Base-by-base conservation (phyloP, 1,140 invertebrate genomes). In the Gonioctena quinquepunctata region DNA sequence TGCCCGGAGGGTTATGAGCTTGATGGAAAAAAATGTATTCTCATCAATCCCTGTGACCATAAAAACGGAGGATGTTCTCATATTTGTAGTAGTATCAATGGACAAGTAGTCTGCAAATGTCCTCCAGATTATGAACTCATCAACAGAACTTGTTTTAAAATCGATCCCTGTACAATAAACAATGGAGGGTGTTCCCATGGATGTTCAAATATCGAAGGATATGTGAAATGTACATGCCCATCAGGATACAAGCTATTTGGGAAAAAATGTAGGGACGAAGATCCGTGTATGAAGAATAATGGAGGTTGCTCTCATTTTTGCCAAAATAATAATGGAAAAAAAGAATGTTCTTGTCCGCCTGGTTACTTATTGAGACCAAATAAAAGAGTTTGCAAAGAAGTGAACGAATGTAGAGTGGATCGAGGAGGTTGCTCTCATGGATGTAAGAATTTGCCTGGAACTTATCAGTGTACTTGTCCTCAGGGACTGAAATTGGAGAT, bases 391-490 rank as follows among this genome's bases (percentile, higher is more conserved):
- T 87, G 86, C 71, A 71, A 84, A 76, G 91, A 93, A 82, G 85
- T 92, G 68, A 87, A 93, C 76, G 91, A 93, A 80, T 93, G 92
- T 80, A 75, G 76, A 5, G 76, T 83, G 2, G 85, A 87, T 71
- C 91, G 91, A 79, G 91, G 90, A 0, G 89, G 89, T 0, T 93
- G 91, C 79, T 87, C 87, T 42, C 88, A 89, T 71, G 81, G 87
- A 4, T 93, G 91, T 80, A 84, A 89, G 61, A 92, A 93, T 76
- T 87, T 88, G 7, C 86, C 88, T 11, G 91, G 91, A 27, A 88
- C 84, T 22, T 88, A 71, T 42, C 61, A 77, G 66, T 93, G 87
- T 60, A 23, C 66, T 3, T 91, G 90, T 81, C 89, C 88, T 2
- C 16, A 70, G 8, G 86, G 83, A 4, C 88, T 82, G 72, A 70